A percentile compares a stretch with the other conserved stretches of the same genome.
Evolutionary conservation across 2,797 vertebrate genomes (phyloP).

Genomic region (Peromyscus attwateri): DNA sequence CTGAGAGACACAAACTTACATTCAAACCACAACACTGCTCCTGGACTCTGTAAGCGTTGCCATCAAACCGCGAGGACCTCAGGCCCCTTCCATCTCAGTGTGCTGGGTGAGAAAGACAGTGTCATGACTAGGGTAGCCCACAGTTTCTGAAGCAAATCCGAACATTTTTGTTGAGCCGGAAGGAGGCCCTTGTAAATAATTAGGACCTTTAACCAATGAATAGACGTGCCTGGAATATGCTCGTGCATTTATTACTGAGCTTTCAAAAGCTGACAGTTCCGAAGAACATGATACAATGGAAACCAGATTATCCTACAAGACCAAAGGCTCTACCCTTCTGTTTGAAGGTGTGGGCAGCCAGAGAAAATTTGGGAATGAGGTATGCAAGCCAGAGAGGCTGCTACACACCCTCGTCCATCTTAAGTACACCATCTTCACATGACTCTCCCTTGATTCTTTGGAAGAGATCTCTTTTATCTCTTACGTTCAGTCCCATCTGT

Average conservation of each 20-base stretch:
- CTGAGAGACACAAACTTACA: neutral
- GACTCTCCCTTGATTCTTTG: neutral
- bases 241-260: neutral
- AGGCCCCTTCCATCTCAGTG: neutral
- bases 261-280: neutral
- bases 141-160: neutral
- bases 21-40: neutral
- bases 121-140: neutral
- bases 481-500: neutral
- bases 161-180: neutral
- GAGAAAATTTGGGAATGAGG: neutral
- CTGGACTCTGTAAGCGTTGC: rapidly evolving
- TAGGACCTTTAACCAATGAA: neutral
- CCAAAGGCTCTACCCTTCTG: neutral
- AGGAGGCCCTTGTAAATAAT: neutral
- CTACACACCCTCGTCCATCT: neutral
- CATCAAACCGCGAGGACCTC: neutral
- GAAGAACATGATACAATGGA: neutral
- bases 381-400: neutral
- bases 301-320: neutral
- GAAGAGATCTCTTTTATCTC: slow-evolving; percentile 10
- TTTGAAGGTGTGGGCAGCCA: neutral
- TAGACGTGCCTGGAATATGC: neutral
- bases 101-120: neutral
- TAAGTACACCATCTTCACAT: neutral